phyloP scores from a whole-genome alignment of 2,797 vertebrate species.

The Enteromius paludinosus region DNA sequence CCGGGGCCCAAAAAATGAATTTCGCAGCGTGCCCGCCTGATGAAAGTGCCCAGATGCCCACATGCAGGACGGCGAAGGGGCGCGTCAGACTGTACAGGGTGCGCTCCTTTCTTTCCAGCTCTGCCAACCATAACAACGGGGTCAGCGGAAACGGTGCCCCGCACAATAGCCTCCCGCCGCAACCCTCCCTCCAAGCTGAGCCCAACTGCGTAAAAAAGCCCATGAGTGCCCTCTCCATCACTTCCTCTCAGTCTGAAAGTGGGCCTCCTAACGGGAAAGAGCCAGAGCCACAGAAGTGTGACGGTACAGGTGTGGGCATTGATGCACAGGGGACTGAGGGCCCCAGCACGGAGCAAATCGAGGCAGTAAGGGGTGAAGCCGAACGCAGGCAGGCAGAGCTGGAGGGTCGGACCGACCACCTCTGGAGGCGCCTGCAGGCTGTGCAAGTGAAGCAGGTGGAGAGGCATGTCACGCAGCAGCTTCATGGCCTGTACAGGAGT shows the following conservation, averaged over 20 bases:
- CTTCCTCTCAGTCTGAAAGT: constrained; percentile 11
- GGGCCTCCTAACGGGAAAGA: constrained; percentile 13
- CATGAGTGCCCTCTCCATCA: constrained; percentile 2
- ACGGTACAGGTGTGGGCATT: not conserved
- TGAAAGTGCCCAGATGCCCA: constrained; percentile 46
- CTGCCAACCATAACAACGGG: constrained; percentile 48
- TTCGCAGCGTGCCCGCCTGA: constrained; percentile 36
- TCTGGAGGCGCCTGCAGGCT: constrained; percentile 69
- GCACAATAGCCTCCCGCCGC: constrained; percentile 7
- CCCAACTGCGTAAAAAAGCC: constrained; percentile 17
- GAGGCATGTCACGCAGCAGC: constrained; percentile 70
- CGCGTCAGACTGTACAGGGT: constrained; percentile 62
- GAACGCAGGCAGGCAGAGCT: constrained; percentile 63
- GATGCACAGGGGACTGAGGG: constrained; percentile 6
- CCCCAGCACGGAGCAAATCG: constrained; percentile 39
- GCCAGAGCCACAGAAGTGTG: constrained; percentile 17
- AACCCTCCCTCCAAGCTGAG: constrained; percentile 1
- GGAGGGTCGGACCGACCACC: constrained; percentile 62
- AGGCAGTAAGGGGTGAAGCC: constrained; percentile 50
- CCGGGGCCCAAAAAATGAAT: constrained; percentile 39
- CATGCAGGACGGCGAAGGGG: constrained; percentile 57
- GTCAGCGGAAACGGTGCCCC: constrained; percentile 21
- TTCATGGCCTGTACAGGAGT: constrained; percentile 61
- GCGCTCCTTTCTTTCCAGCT: constrained; percentile 56
- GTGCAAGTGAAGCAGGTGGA: constrained; percentile 72